Percentiles rank a stretch among this genome's conserved stretches.
These are phyloP conservation scores for Cataglyphis hispanica DNA, from an alignment of 1,140 invertebrate species.

Conservation along the genomic window DNA sequence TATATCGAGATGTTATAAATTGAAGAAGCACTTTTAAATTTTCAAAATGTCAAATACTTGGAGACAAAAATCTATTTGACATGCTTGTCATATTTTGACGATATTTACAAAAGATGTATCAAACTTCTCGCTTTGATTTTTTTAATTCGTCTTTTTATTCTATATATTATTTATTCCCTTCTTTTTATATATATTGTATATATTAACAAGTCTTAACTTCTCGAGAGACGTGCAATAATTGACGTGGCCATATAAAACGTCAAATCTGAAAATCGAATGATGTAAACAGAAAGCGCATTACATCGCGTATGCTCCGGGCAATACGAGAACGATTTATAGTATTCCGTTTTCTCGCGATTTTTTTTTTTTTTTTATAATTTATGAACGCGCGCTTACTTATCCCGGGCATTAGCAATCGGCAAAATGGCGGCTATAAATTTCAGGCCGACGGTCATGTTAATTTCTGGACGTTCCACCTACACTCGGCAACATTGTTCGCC, in stretches of 20 bases:
- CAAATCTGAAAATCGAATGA: background rate
- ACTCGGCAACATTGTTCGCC: constrained; percentile 57
- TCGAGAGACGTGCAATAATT: background rate
- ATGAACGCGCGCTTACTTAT: constrained; percentile 30
- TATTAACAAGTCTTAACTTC: too few species aligned
- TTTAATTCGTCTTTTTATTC: background rate
- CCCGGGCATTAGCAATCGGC: constrained; percentile 50
- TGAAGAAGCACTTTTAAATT: background rate
- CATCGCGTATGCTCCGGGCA: background rate
- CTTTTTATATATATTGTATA: background rate
- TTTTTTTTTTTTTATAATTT: constrained; percentile 42
- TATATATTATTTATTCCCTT: background rate
- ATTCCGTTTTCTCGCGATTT: constrained; percentile 33
- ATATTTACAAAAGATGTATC: background rate
- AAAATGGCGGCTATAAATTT: constrained; percentile 62
- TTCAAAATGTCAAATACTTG: background rate
- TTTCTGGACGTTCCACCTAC: constrained; percentile 55
- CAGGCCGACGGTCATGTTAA: constrained; percentile 50
- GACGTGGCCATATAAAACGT: background rate
- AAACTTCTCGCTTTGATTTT: background rate
- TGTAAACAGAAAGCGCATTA: constrained; percentile 7
- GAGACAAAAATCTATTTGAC: background rate
- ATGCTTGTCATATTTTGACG: background rate
- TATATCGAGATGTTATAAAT: background rate
- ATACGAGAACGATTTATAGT: background rate